These are phyloP conservation scores for Augiades crinisus DNA, from an alignment of 2,888 invertebrate species.

Conservation along the genomic window DNA sequence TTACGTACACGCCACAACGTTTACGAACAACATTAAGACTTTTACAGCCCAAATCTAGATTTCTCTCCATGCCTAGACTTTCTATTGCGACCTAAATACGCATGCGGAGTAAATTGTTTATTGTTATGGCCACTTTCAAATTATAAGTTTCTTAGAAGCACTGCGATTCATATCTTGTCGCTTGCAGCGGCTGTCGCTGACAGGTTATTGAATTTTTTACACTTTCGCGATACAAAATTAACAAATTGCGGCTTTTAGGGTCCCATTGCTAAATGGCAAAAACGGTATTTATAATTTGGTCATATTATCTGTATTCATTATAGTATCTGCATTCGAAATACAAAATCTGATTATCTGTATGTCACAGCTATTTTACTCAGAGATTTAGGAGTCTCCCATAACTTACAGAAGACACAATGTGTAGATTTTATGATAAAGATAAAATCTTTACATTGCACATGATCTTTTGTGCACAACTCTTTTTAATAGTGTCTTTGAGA, in stretches of 20 bases:
- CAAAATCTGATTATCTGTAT: too few relatives aligned
- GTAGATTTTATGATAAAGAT: too few relatives aligned
- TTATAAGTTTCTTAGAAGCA: slow-evolving; percentile 21
- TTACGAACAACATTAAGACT: slow-evolving; percentile 12
- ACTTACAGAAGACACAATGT: too few relatives aligned
- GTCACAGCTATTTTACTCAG: too few relatives aligned
- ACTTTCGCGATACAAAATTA: background rate
- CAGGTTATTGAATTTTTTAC: slow-evolving; percentile 1
- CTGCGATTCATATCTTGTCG: slow-evolving; percentile 1
- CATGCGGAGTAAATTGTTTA: slow-evolving; percentile 34
- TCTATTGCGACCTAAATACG: slow-evolving; percentile 45
- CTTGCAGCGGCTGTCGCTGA: background rate
- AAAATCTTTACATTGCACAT: too few relatives aligned
- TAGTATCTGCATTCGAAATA: too few relatives aligned
- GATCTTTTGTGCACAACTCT: too few relatives aligned
- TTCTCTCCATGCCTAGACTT: slow-evolving; percentile 42
- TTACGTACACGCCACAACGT: background rate
- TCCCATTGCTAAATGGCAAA: too few relatives aligned
- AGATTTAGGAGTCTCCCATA: too few relatives aligned
- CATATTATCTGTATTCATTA: too few relatives aligned
- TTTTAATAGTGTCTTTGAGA: too few relatives aligned
- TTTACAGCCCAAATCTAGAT: slow-evolving; percentile 44
- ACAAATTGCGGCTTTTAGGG: background rate
- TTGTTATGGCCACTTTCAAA: slow-evolving; percentile 36
- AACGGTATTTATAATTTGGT: too few relatives aligned